These are phyloP conservation scores for Xanthostigma xanthostigma DNA, from an alignment of 2,888 invertebrate species.

Conservation along the genomic window DNA sequence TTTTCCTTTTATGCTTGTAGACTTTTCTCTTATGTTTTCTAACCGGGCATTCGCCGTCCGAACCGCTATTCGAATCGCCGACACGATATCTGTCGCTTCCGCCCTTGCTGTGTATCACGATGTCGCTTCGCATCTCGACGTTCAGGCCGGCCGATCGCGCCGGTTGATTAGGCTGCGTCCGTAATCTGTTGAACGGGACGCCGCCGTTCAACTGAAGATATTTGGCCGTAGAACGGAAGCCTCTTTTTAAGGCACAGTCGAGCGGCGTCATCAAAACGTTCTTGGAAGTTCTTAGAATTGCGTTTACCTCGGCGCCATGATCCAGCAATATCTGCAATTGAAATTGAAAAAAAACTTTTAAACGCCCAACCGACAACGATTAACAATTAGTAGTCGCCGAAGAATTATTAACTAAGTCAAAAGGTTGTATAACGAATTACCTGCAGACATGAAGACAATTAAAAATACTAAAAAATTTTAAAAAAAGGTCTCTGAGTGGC, in stretches of 20 bases:
- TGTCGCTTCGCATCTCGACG: conserved; percentile 34
- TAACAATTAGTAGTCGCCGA: no score
- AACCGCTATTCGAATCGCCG: background rate
- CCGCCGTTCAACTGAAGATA: conserved; percentile 84
- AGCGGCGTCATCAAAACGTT: conserved; percentile 79
- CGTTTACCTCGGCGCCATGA: conserved; percentile 71
- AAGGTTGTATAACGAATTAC: no score
- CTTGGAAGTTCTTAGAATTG: conserved; percentile 65
- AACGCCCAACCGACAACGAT: background rate
- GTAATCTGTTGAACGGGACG: conserved; percentile 57
- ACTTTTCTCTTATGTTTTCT: conserved; percentile 1
- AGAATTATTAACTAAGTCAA: no score
- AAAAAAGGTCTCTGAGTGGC: no score
- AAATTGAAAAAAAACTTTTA: conserved; percentile 10
- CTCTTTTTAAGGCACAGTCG: conserved; percentile 78
- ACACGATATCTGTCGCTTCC: background rate
- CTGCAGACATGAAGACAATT: no score
- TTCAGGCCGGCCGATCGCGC: conserved; percentile 33
- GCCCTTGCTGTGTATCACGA: conserved; percentile 24
- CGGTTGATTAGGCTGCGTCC: conserved; percentile 32
- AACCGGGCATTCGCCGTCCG: background rate
- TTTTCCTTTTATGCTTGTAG: conserved; percentile 3
- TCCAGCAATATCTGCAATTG: conserved; percentile 52
- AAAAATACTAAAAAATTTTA: no score
- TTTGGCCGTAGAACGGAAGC: conserved; percentile 81